Evolutionary conservation across 2,888 invertebrate species (phyloP).

Genomic region (Lasioglossum zephyrum): DNA sequence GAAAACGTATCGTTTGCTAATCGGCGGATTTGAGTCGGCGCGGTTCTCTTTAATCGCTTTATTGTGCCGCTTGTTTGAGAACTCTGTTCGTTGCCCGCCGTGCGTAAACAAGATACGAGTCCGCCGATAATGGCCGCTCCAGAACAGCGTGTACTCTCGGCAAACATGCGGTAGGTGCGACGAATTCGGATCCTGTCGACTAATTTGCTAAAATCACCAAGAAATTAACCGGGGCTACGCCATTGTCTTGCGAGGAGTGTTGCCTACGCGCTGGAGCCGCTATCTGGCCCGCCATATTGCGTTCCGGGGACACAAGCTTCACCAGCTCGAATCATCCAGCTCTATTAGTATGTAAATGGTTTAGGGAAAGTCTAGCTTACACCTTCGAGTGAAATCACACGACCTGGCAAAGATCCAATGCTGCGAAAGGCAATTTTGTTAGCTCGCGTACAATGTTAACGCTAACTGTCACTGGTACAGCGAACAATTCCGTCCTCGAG

Average conservation of each 20-base stretch:
- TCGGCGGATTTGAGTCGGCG: conserved; percentile 31
- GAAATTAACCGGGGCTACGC: background rate
- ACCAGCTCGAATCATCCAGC: background rate
- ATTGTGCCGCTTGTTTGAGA: conserved; percentile 54
- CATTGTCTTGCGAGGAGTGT: background rate
- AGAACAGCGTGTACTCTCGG: background rate
- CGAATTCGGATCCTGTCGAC: background rate
- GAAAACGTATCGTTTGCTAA: conserved; percentile 41
- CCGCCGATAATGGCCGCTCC: conserved; percentile 32
- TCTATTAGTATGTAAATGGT: background rate
- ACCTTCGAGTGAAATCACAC: background rate
- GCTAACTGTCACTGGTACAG: background rate
- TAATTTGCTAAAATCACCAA: background rate
- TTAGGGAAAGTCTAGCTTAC: background rate
- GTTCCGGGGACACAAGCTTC: background rate
- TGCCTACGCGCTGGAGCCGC: background rate
- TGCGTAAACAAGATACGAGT: conserved; percentile 57
- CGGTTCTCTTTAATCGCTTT: conserved; percentile 48
- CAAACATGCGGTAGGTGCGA: conserved; percentile 19
- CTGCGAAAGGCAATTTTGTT: background rate
- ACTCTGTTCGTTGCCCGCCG: conserved; percentile 49
- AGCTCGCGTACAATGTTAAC: background rate
- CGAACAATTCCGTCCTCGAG: background rate
- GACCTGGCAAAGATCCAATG: background rate
- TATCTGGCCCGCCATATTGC: background rate